phyloP scores from a whole-genome alignment of 1,140 invertebrate species.

The Caenorhabditis briggsae region DNA sequence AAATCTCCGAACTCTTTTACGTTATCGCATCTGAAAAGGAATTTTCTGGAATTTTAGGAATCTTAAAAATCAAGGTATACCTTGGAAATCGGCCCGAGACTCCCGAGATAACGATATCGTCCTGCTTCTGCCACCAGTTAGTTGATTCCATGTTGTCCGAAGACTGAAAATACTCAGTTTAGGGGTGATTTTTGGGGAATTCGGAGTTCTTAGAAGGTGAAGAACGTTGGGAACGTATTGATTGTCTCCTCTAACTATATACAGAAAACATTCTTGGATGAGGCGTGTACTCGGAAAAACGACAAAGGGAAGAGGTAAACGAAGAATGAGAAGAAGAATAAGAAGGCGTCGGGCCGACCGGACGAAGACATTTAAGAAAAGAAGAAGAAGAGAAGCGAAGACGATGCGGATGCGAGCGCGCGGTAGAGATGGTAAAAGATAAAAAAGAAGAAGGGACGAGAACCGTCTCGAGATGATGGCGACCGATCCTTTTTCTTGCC shows the following conservation, averaged over 20 bases:
- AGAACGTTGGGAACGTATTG: neutral
- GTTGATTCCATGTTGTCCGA: constrained; percentile 74
- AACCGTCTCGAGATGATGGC: constrained; percentile 7
- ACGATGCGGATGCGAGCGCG: constrained; percentile 35
- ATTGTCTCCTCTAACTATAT: neutral
- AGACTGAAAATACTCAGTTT: constrained; percentile 69
- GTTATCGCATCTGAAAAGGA: constrained; percentile 82
- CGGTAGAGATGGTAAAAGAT: constrained; percentile 44
- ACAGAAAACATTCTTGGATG: constrained; percentile 27
- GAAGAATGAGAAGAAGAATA: constrained; percentile 46
- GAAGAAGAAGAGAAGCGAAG: neutral
- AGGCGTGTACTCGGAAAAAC: constrained; percentile 42
- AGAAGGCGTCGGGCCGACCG: constrained; percentile 8
- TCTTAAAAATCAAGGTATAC: neutral
- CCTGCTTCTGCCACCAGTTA: constrained; percentile 78
- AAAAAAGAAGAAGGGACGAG: constrained; percentile 31
- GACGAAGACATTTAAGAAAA: constrained; percentile 12
- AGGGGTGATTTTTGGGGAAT: neutral
- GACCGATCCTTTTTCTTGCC: constrained; percentile 16
- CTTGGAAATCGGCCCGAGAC: constrained; percentile 89
- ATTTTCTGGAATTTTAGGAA: too few species aligned
- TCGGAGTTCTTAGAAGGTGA: neutral
- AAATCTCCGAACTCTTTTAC: constrained; percentile 90
- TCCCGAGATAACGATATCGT: constrained; percentile 89
- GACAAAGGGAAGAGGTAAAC: constrained; percentile 7